Base-by-base conservation (phyloP, 1,140 invertebrate genomes). In the Chlorops oryzae region DNA sequence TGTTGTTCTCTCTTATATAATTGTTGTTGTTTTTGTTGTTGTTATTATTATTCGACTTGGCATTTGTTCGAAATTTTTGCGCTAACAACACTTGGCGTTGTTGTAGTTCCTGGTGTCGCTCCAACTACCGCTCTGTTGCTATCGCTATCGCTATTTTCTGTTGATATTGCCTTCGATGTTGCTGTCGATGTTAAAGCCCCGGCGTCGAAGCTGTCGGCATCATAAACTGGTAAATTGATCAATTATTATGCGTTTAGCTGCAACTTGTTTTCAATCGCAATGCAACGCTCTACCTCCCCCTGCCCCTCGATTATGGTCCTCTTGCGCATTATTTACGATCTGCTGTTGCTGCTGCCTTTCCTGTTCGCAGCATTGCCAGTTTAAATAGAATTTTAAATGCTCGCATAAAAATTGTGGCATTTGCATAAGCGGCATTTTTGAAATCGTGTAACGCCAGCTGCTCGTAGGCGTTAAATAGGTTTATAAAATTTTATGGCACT, bases 221-320 rank as follows among this genome's bases (percentile, higher is more conserved):
- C 21, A 42, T 39, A 62, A 65, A 63, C 63, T 59, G 55, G 62
- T 68, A 69, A 69, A 69, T 68, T 65, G 65, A 62, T 69, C 61
- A 69, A 69, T 69, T 69, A 65, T 62, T 59, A 66, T 60, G 56
- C 60, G 58, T 59, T 62, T 62, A 59, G 41, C 52, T 51, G 57
- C 52, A 48, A 50, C 50, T 50, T 50, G 50, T 50, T 51, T 46
- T 57, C 23, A 32, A 32, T 22, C 43, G 32, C 35, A 23, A 44
- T 28, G 21, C 18, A 17, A 44, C 24, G 13, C 20, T n/a, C n/a
- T n/a, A n/a, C n/a, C n/a, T n/a, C n/a, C n/a, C n/a, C n/a, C n/a
- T n/a, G n/a, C n/a, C n/a, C n/a, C n/a, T n/a, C n/a, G n/a, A n/a
- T n/a, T n/a, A n/a, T n/a, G n/a, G n/a, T n/a, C n/a, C n/a, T n/a